Percentiles rank a stretch among this genome's conserved stretches.
These are phyloP conservation scores for Camelus bactrianus DNA, from an alignment of 2,113 vertebrate species.

Conservation along the genomic window DNA sequence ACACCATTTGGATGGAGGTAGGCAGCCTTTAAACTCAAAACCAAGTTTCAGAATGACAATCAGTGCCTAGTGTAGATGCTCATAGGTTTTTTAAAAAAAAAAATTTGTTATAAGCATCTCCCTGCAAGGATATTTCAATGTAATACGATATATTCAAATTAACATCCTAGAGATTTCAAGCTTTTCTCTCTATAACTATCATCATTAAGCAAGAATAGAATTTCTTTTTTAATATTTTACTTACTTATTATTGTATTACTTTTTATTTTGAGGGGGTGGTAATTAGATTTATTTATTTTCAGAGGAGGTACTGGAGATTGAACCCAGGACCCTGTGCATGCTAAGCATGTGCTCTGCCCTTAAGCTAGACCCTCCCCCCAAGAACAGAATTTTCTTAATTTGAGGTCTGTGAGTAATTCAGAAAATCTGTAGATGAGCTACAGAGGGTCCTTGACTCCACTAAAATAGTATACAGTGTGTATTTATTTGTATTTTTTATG, in stretches of 20 bases:
- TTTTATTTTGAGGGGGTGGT: too few relatives aligned
- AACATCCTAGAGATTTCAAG: neutral
- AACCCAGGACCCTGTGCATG: too few relatives aligned
- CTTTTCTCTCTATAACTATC: neutral
- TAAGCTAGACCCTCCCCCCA: neutral
- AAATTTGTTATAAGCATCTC: neutral
- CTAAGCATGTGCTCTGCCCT: too few relatives aligned
- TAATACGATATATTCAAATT: conserved; percentile 4
- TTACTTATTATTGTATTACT: too few relatives aligned
- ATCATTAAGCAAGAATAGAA: conserved; percentile 1
- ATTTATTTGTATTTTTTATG: neutral
- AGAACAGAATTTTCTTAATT: neutral
- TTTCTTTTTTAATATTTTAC: neutral
- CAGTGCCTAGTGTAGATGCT: neutral
- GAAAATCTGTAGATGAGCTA: neutral
- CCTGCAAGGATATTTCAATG: neutral
- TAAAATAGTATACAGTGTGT: neutral
- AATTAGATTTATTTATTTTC: too few relatives aligned
- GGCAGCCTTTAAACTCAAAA: neutral
- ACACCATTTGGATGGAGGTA: neutral
- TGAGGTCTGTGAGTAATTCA: neutral
- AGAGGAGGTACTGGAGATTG: too few relatives aligned
- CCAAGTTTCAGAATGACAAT: neutral
- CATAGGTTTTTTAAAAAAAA: neutral
- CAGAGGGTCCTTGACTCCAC: neutral